phyloP scores from a whole-genome alignment of 2,888 invertebrate genomes.

The Pterostichus niger region DNA sequence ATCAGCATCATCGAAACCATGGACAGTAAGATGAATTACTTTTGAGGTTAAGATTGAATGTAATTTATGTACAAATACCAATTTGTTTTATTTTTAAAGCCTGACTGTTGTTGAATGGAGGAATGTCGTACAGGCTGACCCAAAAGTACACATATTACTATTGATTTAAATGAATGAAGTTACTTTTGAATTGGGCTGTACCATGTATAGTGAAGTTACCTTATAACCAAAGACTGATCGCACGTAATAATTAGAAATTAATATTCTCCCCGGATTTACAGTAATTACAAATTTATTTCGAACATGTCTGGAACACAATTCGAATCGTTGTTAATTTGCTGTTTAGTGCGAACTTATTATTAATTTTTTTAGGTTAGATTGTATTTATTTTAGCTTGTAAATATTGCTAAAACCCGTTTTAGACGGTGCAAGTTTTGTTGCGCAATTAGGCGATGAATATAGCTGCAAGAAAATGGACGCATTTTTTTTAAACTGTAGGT shows the following conservation, averaged over 20 bases:
- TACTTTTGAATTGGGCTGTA: not conserved
- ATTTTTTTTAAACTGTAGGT: too few relatives aligned
- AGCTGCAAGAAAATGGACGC: too few relatives aligned
- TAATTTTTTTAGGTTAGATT: constrained; percentile 22
- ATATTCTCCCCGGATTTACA: not conserved
- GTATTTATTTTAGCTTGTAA: constrained; percentile 58
- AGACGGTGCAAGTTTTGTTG: too few relatives aligned
- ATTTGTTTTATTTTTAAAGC: constrained; percentile 23
- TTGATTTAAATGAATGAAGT: too few relatives aligned
- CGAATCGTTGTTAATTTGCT: too few relatives aligned
- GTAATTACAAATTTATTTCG: not conserved
- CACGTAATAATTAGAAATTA: not conserved
- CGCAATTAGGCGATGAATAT: too few relatives aligned
- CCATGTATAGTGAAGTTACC: constrained; percentile 56
- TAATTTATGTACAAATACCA: constrained; percentile 33
- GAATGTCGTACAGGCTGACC: too few relatives aligned
- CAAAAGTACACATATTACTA: too few relatives aligned
- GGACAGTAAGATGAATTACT: constrained; percentile 32
- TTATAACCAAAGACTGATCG: constrained; percentile 63
- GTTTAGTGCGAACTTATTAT: not conserved
- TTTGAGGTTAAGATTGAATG: not conserved
- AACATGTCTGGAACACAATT: constrained; percentile 17
- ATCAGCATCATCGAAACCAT: constrained; percentile 54
- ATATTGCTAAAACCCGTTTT: too few relatives aligned
- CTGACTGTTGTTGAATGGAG: constrained; percentile 20